Evolutionary conservation across 2,113 vertebrate genomes (phyloP).

Genomic region (Oreocharis arfaki): DNA sequence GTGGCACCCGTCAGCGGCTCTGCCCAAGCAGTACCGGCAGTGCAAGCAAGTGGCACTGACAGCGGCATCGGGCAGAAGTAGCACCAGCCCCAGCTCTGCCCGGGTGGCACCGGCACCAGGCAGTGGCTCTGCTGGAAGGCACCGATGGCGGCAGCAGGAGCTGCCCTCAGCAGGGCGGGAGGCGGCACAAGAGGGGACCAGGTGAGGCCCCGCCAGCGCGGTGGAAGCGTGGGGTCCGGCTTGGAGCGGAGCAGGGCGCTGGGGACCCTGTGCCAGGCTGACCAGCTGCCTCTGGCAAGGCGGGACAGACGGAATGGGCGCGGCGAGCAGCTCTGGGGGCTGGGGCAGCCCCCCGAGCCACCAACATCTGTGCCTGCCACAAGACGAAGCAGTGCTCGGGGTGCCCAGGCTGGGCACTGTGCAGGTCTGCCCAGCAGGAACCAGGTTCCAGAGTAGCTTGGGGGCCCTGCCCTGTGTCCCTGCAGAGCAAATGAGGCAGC

Average conservation of each 20-base stretch:
- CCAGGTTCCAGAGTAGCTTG: not conserved
- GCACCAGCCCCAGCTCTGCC: not conserved
- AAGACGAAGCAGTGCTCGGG: not conserved
- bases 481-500: not conserved
- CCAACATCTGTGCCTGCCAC: accelerated
- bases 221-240: not conserved
- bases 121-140: not conserved
- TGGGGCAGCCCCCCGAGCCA: not conserved
- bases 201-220: not conserved
- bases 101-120: not conserved
- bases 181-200: too few relatives aligned
- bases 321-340: not conserved
- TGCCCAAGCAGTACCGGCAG: not conserved
- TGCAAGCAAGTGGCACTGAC: not conserved
- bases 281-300: not conserved
- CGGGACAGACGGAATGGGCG: not conserved
- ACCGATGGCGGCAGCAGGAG: too few relatives aligned
- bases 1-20: not conserved
- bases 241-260: not conserved
- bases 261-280: not conserved
- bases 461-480: too few relatives aligned
- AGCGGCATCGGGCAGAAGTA: too few relatives aligned
- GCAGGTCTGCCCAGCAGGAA: not conserved
- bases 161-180: too few relatives aligned
- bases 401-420: not conserved